Evolutionary conservation across 2,113 vertebrate genomes (phyloP).

Genomic region (Lophius piscatorius): DNA sequence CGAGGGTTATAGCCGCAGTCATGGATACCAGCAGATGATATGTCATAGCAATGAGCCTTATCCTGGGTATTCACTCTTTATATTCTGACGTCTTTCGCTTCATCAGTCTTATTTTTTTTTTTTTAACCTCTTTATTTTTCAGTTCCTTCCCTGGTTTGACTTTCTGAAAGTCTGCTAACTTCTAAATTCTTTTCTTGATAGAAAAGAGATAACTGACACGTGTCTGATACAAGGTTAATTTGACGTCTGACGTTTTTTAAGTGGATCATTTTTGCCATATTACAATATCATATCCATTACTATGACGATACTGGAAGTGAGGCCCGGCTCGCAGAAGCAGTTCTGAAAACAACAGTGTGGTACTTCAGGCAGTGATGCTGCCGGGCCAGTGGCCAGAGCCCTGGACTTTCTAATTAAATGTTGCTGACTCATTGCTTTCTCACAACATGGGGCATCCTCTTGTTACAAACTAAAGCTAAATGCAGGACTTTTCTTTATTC

Average conservation of each 20-base stretch:
- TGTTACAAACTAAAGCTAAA: slow-evolving; percentile 57
- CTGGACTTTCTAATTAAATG: slow-evolving; percentile 59
- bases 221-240: slow-evolving; percentile 37
- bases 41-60: slow-evolving; percentile 66
- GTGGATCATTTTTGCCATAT: slow-evolving; percentile 31
- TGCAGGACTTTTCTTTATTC: slow-evolving; percentile 32
- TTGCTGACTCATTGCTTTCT: slow-evolving; percentile 62
- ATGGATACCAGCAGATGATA: slow-evolving; percentile 63
- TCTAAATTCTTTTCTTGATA: slow-evolving; percentile 34
- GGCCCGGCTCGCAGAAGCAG: slow-evolving; percentile 45
- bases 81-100: slow-evolving; percentile 11
- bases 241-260: slow-evolving; percentile 35
- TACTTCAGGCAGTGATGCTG: slow-evolving; percentile 43
- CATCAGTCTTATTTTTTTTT: slow-evolving; percentile 25
- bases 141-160: slow-evolving; percentile 4
- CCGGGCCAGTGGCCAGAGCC: slow-evolving; percentile 42
- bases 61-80: slow-evolving; percentile 38
- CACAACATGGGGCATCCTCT: slow-evolving; percentile 44
- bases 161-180: no score
- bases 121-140: slow-evolving; percentile 29
- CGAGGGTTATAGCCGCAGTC: slow-evolving; percentile 70
- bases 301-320: slow-evolving; percentile 54
- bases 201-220: slow-evolving; percentile 41
- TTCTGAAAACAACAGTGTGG: slow-evolving; percentile 65
- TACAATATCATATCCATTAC: slow-evolving; percentile 32